Conservation (phyloP, 1,140 invertebrate genomes). For the Littorina saxatilis region DNA sequence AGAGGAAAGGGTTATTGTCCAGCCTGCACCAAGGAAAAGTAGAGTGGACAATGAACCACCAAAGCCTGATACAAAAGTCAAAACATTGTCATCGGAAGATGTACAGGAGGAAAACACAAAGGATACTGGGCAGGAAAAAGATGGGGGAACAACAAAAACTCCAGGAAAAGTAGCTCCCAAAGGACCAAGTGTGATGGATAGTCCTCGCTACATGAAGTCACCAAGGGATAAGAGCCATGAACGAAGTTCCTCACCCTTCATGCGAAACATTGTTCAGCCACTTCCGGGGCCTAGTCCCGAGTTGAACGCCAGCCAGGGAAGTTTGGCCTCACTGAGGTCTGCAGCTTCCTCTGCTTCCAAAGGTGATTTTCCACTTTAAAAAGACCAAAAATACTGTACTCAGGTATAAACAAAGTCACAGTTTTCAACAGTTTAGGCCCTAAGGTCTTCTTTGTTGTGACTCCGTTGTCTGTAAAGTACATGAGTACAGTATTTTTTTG, state of each 20-base stretch:
- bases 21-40: background rate
- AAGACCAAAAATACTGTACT: no score
- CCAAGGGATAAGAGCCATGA: conserved; percentile 20
- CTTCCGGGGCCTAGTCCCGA: background rate
- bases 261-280: conserved; percentile 35
- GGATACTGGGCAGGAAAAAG: conserved; percentile 34
- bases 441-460: no score
- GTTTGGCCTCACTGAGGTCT: conserved; percentile 25
- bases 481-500: no score
- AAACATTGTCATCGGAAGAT: background rate
- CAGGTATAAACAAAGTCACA: no score
- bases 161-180: background rate
- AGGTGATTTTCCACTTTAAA: background rate
- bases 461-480: no score
- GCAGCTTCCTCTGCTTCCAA: background rate
- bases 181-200: background rate
- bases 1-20: background rate
- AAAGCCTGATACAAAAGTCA: background rate
- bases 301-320: background rate
- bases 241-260: conserved; percentile 36
- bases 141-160: background rate
- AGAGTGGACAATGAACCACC: background rate
- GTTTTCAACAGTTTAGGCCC: no score
- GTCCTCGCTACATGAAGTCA: conserved; percentile 13
- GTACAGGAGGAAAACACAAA: conserved; percentile 31